Evolutionary conservation across 2,113 vertebrate species (phyloP).

Genomic region (Phylloscopus whistleri): DNA sequence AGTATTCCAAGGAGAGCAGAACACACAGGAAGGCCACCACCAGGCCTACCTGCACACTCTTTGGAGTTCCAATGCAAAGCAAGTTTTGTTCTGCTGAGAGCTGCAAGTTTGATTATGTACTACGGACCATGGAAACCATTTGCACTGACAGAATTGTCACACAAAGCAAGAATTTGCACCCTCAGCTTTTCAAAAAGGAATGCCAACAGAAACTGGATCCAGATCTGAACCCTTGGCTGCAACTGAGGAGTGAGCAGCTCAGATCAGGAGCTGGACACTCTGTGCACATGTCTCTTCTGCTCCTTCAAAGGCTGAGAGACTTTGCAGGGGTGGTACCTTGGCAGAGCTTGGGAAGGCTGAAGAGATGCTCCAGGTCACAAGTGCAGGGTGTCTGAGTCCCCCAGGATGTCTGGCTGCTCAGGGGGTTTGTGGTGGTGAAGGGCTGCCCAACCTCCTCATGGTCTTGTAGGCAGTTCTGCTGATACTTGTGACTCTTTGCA

Average conservation of each 20-base stretch:
- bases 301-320: not conserved
- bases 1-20: not conserved
- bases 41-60: not conserved
- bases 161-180: not conserved
- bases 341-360: not conserved
- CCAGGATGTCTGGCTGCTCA: not conserved
- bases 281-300: not conserved
- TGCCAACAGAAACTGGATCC: slow-evolving; percentile 40
- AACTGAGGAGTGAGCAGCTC: not conserved
- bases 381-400: not conserved
- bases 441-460: not conserved
- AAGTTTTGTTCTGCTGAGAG: not conserved
- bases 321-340: not conserved
- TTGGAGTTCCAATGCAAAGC: not conserved
- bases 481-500: not conserved
- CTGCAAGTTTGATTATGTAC: not conserved
- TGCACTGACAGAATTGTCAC: not conserved
- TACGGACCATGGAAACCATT: not conserved
- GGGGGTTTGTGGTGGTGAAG: accelerated
- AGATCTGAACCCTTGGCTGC: not conserved
- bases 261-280: not conserved
- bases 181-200: slow-evolving; percentile 11
- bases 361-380: not conserved
- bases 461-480: not conserved
- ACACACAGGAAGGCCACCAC: not conserved